Evolutionary conservation across 1,140 invertebrate species (phyloP).

Genomic region (Drosophila albomicans): DNA sequence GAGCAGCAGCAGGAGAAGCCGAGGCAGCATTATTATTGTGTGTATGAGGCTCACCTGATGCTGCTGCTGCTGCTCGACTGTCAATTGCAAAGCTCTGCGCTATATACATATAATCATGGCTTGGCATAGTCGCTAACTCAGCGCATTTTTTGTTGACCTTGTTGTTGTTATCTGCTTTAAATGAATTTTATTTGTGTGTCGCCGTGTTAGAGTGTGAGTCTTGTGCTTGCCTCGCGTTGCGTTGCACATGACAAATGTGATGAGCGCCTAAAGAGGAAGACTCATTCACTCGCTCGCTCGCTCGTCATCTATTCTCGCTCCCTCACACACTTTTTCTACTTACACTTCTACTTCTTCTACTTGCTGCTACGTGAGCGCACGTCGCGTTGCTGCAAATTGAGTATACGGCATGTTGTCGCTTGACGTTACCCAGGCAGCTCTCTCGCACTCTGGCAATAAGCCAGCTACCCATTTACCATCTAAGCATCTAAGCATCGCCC

Average conservation of each 20-base stretch:
- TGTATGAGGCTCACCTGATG: slow-evolving; percentile 8
- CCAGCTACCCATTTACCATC: slow-evolving; percentile 3
- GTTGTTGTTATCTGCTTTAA: slow-evolving; percentile 41
- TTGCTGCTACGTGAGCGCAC: slow-evolving; percentile 41
- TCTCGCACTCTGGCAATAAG: slow-evolving; percentile 28
- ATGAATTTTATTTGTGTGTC: slow-evolving; percentile 49
- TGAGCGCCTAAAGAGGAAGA: slow-evolving; percentile 42
- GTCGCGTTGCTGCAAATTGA: slow-evolving; percentile 43
- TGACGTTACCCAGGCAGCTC: slow-evolving; percentile 11
- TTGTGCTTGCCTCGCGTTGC: slow-evolving; percentile 2
- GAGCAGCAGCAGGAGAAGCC: too few species aligned
- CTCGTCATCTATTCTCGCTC: slow-evolving; percentile 26
- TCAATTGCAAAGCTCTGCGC: slow-evolving; percentile 11
- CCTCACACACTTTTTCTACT: too few species aligned
- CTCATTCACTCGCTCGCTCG: neutral
- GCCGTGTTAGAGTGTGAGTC: slow-evolving; percentile 1
- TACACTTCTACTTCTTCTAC: neutral
- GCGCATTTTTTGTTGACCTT: slow-evolving; percentile 15
- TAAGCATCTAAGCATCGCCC: neutral
- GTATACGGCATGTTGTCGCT: slow-evolving; percentile 52
- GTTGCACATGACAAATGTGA: slow-evolving; percentile 53
- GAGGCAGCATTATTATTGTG: too few species aligned
- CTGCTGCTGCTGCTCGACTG: neutral
- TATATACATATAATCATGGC: slow-evolving; percentile 9
- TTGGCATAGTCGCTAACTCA: slow-evolving; percentile 13